Evolutionary conservation across 2,888 invertebrate genomes (phyloP).

Genomic region (Sympetrum striolatum): DNA sequence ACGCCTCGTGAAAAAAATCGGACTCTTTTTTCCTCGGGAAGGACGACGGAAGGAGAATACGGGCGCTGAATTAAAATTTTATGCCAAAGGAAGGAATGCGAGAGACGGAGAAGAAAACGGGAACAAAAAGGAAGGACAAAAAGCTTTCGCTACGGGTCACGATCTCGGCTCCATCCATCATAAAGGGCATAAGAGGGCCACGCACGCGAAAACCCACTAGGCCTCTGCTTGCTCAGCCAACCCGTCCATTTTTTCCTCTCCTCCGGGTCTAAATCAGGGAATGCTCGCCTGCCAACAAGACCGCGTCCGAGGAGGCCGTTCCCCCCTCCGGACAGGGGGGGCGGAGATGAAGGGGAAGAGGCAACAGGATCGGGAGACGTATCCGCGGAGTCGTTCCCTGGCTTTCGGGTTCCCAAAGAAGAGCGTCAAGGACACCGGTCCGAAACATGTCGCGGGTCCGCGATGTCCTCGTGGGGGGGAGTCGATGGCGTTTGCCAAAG

Average conservation of each 20-base stretch:
- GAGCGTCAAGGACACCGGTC: background rate
- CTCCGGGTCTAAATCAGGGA: background rate
- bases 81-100: background rate
- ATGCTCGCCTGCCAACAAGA: background rate
- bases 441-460: too few relatives aligned
- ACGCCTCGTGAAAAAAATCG: background rate
- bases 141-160: slow-evolving; percentile 1
- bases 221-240: background rate
- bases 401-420: background rate
- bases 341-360: background rate
- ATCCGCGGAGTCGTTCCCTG: background rate
- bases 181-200: background rate
- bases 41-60: background rate
- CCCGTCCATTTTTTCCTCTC: background rate
- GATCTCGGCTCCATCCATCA: background rate
- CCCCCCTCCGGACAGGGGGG: background rate
- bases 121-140: slow-evolving; percentile 3
- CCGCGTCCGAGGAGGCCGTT: background rate
- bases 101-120: background rate
- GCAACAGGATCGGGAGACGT: background rate
- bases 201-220: background rate
- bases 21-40: background rate
- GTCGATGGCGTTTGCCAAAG: too few relatives aligned
- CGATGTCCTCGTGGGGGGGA: too few relatives aligned
- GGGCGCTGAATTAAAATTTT: slow-evolving; percentile 19